Conservation (phyloP, 2,113 vertebrate species). For the Ctenodactylus gundi region DNA sequence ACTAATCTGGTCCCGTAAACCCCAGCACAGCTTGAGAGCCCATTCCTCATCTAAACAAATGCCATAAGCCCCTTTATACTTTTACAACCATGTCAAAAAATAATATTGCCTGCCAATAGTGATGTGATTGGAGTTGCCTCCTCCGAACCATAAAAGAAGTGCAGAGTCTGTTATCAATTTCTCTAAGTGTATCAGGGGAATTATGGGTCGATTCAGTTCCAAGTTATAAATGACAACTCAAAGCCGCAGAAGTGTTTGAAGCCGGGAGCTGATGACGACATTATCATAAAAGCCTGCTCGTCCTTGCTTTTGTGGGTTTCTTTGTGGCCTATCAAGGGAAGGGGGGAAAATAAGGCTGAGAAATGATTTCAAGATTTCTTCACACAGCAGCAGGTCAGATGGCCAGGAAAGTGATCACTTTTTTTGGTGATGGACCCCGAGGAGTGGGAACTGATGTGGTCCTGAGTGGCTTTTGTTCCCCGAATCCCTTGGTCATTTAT, state of each 20-base stretch:
- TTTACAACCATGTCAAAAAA: constrained; percentile 89
- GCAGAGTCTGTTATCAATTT: constrained; percentile 94
- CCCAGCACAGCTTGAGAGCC: constrained; percentile 85
- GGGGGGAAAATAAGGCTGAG: constrained; percentile 81
- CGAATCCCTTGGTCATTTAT: constrained; percentile 63
- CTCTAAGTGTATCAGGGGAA: constrained; percentile 88
- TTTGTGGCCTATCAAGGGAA: constrained; percentile 82
- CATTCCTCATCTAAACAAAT: constrained; percentile 90
- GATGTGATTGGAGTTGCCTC: constrained; percentile 88
- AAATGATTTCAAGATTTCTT: constrained; percentile 87
- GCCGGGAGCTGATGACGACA: constrained; percentile 86
- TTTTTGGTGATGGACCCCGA: constrained; percentile 81
- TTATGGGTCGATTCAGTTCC: constrained; percentile 87
- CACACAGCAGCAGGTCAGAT: constrained; percentile 83
- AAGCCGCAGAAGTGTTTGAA: constrained; percentile 91
- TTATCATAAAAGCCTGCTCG: constrained; percentile 88
- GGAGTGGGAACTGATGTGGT: constrained; percentile 69
- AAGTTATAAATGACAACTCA: constrained; percentile 95
- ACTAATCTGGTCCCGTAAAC: constrained; percentile 86
- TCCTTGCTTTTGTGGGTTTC: constrained; percentile 84
- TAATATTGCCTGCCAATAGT: constrained; percentile 89
- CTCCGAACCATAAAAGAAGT: constrained; percentile 86
- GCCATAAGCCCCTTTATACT: constrained; percentile 88
- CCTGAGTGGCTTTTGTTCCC: constrained; percentile 70
- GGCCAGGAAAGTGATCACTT: constrained; percentile 83